Evolutionary conservation across 2,797 vertebrate species (phyloP).

Genomic region (Delichon dasypus): DNA sequence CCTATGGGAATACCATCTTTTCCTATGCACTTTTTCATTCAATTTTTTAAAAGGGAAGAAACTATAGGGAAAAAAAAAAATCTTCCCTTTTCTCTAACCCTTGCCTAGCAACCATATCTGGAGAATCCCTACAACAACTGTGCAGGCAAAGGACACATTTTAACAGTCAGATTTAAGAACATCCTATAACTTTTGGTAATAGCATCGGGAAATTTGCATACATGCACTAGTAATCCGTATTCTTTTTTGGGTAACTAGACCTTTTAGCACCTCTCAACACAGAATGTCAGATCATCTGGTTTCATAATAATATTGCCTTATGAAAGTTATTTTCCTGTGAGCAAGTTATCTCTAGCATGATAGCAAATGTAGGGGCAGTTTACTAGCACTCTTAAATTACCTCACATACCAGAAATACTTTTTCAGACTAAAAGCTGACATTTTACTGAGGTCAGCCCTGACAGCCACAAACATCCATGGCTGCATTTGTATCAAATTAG

Average conservation of each 20-base stretch:
- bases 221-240: background rate
- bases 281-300: background rate
- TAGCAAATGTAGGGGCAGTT: background rate
- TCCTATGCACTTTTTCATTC: background rate
- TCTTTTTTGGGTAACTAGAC: background rate
- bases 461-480: background rate
- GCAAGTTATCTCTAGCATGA: background rate
- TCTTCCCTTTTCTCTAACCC: background rate
- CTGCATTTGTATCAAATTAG: background rate
- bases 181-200: background rate
- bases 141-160: background rate
- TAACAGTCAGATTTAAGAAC: background rate
- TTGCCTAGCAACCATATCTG: background rate
- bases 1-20: background rate
- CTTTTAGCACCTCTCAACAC: background rate
- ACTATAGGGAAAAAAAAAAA: background rate
- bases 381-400: background rate
- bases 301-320: background rate
- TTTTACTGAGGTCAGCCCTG: background rate
- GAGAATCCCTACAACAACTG: background rate
- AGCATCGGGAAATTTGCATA: background rate
- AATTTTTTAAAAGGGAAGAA: background rate
- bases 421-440: background rate
- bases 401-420: background rate
- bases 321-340: background rate